Base-by-base conservation (phyloP, 2,113 vertebrate species). In the Opisthocomus hoazin region DNA sequence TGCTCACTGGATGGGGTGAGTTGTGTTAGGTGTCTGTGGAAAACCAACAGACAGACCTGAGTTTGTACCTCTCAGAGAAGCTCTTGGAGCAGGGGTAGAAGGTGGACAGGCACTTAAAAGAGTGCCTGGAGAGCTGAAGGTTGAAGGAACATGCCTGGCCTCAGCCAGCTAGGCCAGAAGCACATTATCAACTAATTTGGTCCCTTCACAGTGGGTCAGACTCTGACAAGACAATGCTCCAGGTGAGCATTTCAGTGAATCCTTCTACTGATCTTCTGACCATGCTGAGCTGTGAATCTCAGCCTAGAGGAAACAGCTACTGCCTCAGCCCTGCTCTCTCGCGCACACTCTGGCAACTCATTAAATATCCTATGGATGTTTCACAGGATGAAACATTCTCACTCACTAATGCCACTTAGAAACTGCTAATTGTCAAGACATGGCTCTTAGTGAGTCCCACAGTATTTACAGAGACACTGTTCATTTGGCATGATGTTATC, bases 381-480 rank as follows among this genome's bases (percentile, higher is more conserved):
- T 39, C 50, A 37, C 14, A 27, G 61, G 1, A 2, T 18, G 91
- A 34, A 70, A 77, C 4, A 37, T 39, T 65, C 61, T 75, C 54
- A 41, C 43, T 68, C 61, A 26, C 12, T 14, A 12, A 7, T 50
- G 57, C 14, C 61, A 16, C 32, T 37, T 77, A 54, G 51, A 76
- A 95, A 27, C 18, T 57, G 83, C 75, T 77, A 73, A 81, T 23
- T 65, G 86, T 70, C 74, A 83, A 56, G 74, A 23, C 70, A n/a
- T 0, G 5, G 61, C 54, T 76, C 36, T 70, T 87, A 66, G 74
- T 11, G 50, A 84, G 88, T 54, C 80, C 75, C 76, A 41, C 0
- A 12, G 63, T 26, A 23, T 24, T 74, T 29, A 24, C 58, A 69
- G 41, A 56, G 36, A 10, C 29, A 13, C 57, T 18, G 32, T 1